Conservation (phyloP, 2,888 invertebrate species). For the Thyatira batis region DNA sequence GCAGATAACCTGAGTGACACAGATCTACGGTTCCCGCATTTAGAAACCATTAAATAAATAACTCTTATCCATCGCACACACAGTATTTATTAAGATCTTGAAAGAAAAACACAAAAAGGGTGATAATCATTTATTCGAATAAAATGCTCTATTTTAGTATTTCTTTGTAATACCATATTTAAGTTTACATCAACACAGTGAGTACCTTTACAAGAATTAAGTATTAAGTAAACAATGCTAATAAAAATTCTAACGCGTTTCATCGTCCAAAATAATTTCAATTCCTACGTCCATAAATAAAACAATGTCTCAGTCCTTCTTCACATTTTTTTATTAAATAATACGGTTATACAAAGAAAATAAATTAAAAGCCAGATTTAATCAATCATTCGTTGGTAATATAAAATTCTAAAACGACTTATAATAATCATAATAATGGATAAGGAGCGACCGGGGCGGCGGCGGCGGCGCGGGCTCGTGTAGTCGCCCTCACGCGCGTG, state of each 20-base stretch:
- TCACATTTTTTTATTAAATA: slow-evolving; percentile 79
- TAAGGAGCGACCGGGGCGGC: slow-evolving; percentile 54
- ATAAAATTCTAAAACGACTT: slow-evolving; percentile 82
- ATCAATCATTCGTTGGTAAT: slow-evolving; percentile 81
- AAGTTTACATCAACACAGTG: slow-evolving; percentile 71
- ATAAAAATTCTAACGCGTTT: slow-evolving; percentile 43
- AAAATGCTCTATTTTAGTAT: slow-evolving; percentile 77
- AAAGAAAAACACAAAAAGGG: slow-evolving; percentile 56
- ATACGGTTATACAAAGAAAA: slow-evolving; percentile 82
- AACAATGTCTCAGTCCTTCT: slow-evolving; percentile 78
- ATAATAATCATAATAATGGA: slow-evolving; percentile 71
- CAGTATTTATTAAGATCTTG: slow-evolving; percentile 19
- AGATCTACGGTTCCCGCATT: slow-evolving; percentile 82
- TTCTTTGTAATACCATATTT: slow-evolving; percentile 80
- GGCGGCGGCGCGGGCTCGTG: slow-evolving; percentile 17
- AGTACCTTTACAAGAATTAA: slow-evolving; percentile 59
- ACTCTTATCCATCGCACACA: slow-evolving; percentile 7
- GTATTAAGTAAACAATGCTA: slow-evolving; percentile 66
- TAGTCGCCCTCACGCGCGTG: slow-evolving; percentile 4
- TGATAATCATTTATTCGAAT: slow-evolving; percentile 80
- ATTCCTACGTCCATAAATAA: slow-evolving; percentile 65
- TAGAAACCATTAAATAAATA: slow-evolving; percentile 20
- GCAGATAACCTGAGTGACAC: slow-evolving; percentile 82
- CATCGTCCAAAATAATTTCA: slow-evolving; percentile 49
- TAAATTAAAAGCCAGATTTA: slow-evolving; percentile 81